phyloP scores from a whole-genome alignment of 2,888 invertebrate genomes.

The Eretmocerus hayati region DNA sequence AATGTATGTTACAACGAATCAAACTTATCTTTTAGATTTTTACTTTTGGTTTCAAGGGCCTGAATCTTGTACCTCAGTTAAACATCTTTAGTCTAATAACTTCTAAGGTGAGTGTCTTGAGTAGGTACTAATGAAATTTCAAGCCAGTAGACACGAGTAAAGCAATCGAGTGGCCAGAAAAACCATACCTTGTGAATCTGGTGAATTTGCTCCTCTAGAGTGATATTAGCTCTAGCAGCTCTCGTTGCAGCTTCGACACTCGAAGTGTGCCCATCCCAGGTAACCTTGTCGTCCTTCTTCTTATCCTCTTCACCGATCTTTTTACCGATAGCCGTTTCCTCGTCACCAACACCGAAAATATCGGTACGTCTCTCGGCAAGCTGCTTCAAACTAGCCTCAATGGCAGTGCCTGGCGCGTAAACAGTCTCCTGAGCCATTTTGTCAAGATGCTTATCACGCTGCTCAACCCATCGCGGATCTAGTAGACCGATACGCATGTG shows the following conservation, averaged over 20 bases:
- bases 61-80: too few species aligned
- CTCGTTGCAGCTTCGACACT: slow-evolving; percentile 93
- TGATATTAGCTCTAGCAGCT: slow-evolving; percentile 90
- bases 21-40: too few species aligned
- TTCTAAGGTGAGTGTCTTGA: too few species aligned
- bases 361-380: slow-evolving; percentile 98
- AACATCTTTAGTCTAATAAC: too few species aligned
- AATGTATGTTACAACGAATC: too few species aligned
- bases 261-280: slow-evolving; percentile 98
- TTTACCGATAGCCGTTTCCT: slow-evolving; percentile 98
- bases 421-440: slow-evolving; percentile 87
- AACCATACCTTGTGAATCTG: slow-evolving; percentile 92
- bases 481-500: slow-evolving; percentile 95
- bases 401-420: slow-evolving; percentile 73
- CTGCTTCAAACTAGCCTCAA: slow-evolving; percentile 90
- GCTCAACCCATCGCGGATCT: slow-evolving; percentile 97
- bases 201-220: slow-evolving; percentile 93
- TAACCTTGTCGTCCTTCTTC: slow-evolving; percentile 82
- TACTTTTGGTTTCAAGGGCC: too few species aligned
- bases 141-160: too few species aligned
- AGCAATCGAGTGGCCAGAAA: too few species aligned
- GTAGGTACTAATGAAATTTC: too few species aligned
- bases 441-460: slow-evolving; percentile 88
- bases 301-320: slow-evolving; percentile 89
- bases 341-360: slow-evolving; percentile 98